phyloP scores from a whole-genome alignment of 2,797 vertebrate species.

The Macroramphosus scolopax region DNA sequence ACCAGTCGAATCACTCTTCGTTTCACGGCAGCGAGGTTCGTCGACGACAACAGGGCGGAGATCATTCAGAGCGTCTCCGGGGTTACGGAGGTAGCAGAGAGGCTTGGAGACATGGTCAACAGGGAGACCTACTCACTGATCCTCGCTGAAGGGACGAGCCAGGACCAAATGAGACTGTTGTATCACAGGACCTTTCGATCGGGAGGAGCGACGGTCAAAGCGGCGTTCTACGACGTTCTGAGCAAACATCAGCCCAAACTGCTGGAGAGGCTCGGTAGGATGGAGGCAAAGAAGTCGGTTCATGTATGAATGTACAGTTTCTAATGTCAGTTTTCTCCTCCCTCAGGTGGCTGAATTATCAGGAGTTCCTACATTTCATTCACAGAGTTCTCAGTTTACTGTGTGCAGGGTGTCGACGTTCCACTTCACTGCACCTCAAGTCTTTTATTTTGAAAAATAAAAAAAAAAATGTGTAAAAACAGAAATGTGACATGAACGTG shows the following conservation, averaged over 20 bases:
- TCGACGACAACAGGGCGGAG: background rate
- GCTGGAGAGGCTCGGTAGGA: constrained; percentile 33
- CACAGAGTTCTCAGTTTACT: too few relatives aligned
- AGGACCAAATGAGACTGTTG: constrained; percentile 23
- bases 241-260: background rate
- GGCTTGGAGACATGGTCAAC: constrained; percentile 46
- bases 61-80: background rate
- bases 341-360: constrained; percentile 14
- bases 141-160: rapidly evolving
- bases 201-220: constrained; percentile 31
- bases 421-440: too few relatives aligned
- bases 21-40: constrained; percentile 43
- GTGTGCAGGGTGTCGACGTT: too few relatives aligned
- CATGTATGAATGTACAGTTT: too few relatives aligned
- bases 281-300: too few relatives aligned
- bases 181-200: background rate
- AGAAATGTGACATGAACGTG: too few relatives aligned
- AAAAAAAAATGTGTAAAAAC: too few relatives aligned
- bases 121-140: constrained; percentile 13
- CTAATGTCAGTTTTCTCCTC: constrained; percentile 10
- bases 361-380: too few relatives aligned
- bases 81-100: constrained; percentile 33
- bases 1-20: background rate
- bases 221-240: constrained; percentile 59
- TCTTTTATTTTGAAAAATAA: too few relatives aligned